phyloP scores from a whole-genome alignment of 2,113 vertebrate genomes.

The Todiramphus chloris region DNA sequence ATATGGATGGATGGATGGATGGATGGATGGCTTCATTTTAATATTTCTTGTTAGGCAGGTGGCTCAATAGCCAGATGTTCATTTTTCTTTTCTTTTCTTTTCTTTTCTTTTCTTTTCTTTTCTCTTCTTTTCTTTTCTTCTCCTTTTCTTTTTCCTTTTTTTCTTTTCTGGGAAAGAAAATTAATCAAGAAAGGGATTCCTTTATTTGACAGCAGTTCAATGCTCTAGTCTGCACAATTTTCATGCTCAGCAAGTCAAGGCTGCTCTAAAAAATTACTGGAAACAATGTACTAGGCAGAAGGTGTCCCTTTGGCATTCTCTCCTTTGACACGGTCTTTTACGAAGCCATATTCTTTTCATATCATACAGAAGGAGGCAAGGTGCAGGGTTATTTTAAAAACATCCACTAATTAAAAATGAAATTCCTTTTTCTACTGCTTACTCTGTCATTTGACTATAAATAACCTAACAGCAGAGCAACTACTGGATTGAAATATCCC shows the following conservation, averaged over 20 bases:
- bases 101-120: accelerated
- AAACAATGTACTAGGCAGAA: neutral
- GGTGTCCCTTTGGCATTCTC: neutral
- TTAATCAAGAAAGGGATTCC: neutral
- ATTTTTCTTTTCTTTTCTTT: neutral
- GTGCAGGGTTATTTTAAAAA: neutral
- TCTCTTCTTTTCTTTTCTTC: too few relatives aligned
- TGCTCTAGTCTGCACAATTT: neutral
- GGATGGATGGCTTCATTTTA: neutral
- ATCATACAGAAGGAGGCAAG: neutral
- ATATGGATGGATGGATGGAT: neutral
- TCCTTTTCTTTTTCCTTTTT: neutral
- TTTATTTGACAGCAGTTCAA: neutral
- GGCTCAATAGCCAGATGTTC: neutral
- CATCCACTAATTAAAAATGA: neutral
- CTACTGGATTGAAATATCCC: neutral
- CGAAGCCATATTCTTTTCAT: neutral
- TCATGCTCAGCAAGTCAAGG: neutral
- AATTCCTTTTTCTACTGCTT: neutral
- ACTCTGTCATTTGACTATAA: neutral
- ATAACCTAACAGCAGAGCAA: neutral
- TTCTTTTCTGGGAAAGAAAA: neutral
- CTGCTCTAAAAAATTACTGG: neutral
- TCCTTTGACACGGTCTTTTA: neutral
- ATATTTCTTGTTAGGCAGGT: neutral